Conservation (phyloP, 1,140 invertebrate genomes). For the Venustaconcha ellipsiformis region DNA sequence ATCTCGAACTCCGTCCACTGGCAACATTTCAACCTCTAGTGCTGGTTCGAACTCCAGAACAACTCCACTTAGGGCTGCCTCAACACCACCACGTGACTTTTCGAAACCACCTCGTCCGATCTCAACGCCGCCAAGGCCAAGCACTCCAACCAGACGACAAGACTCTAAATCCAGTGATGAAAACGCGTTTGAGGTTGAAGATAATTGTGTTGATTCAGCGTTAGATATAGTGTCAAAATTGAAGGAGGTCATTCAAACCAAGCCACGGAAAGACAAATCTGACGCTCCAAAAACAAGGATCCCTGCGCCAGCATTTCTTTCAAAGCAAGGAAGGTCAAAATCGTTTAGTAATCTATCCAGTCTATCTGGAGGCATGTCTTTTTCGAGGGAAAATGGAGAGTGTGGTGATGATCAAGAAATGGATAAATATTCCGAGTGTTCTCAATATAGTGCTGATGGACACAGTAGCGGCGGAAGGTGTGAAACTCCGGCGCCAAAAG, state of each 20-base stretch:
- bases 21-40: too few species aligned
- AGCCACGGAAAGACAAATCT: slow-evolving; percentile 47
- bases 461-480: slow-evolving; percentile 31
- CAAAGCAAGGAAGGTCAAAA: slow-evolving; percentile 41
- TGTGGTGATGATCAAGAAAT: slow-evolving; percentile 35
- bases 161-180: slow-evolving; percentile 33
- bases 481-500: slow-evolving; percentile 53
- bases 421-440: slow-evolving; percentile 29
- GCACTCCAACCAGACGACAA: slow-evolving; percentile 27
- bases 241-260: slow-evolving; percentile 57
- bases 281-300: slow-evolving; percentile 47
- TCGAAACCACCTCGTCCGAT: slow-evolving; percentile 34
- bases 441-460: slow-evolving; percentile 24
- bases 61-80: background rate
- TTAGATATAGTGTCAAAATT: slow-evolving; percentile 53
- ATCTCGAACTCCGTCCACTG: too few species aligned
- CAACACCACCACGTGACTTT: slow-evolving; percentile 20
- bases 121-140: slow-evolving; percentile 38
- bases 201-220: slow-evolving; percentile 34
- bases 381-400: slow-evolving; percentile 13
- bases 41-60: too few species aligned
- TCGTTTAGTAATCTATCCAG: slow-evolving; percentile 46
- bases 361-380: slow-evolving; percentile 4
- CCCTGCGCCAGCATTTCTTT: slow-evolving; percentile 48
- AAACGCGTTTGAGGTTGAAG: slow-evolving; percentile 24